Evolutionary conservation across 2,888 invertebrate genomes (phyloP).

Genomic region (Drosophila prostipennis): DNA sequence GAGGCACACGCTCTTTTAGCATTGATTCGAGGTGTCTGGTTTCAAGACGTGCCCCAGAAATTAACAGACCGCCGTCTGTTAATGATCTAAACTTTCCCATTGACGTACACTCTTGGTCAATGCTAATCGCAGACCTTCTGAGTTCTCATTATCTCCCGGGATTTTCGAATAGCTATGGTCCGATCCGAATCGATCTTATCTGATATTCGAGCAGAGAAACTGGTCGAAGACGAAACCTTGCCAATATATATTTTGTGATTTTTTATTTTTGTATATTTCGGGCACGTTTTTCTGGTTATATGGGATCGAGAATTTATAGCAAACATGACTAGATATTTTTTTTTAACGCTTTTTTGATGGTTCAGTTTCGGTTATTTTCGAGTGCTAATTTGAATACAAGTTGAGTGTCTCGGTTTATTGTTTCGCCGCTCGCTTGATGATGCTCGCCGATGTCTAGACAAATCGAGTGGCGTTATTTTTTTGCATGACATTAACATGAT

Average conservation of each 20-base stretch:
- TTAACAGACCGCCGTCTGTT: constrained; percentile 26
- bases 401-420: constrained; percentile 35
- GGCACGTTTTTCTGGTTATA: constrained; percentile 64
- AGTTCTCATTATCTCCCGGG: neutral
- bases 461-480: constrained; percentile 23
- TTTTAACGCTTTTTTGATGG: constrained; percentile 28
- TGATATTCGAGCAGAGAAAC: constrained; percentile 8
- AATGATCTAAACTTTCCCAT: constrained; percentile 50
- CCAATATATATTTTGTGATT: constrained; percentile 3
- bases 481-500: constrained; percentile 58
- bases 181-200: neutral
- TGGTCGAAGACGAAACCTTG: constrained; percentile 16
- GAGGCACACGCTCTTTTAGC: constrained; percentile 54
- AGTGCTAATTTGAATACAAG: constrained; percentile 48
- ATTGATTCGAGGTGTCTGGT: constrained; percentile 52
- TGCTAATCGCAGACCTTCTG: too few species aligned
- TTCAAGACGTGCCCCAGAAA: constrained; percentile 26
- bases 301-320: constrained; percentile 35
- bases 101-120: constrained; percentile 36
- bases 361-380: constrained; percentile 32
- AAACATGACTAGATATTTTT: constrained; percentile 33
- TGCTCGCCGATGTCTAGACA: constrained; percentile 41
- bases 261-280: constrained; percentile 27
- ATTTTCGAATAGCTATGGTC: neutral
- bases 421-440: constrained; percentile 26